Conservation (phyloP, 2,888 invertebrate species). For the Sepioteuthis lessoniana region DNA sequence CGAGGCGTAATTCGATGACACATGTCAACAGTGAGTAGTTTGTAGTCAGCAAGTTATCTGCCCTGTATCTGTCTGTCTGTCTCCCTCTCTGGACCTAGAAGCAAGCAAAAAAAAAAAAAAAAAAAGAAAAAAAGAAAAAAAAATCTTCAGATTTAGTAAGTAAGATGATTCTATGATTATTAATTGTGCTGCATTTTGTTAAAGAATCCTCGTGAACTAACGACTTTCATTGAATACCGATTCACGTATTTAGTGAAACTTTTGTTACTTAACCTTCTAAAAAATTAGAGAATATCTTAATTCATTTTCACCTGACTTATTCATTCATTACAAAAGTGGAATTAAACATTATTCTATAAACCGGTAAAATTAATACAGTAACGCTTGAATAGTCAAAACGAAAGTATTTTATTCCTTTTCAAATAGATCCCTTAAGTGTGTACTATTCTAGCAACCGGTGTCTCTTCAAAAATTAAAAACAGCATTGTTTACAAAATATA, state of each 20-base stretch:
- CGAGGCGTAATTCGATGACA: constrained; percentile 35
- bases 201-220: neutral
- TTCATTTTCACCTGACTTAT: too few relatives aligned
- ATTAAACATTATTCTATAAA: too few relatives aligned
- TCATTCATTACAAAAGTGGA: too few relatives aligned
- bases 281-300: too few relatives aligned
- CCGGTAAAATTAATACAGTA: too few relatives aligned
- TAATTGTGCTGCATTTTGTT: neutral
- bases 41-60: constrained; percentile 39
- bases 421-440: neutral
- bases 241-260: too few relatives aligned
- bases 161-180: neutral
- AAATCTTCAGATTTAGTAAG: neutral
- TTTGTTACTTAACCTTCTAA: too few relatives aligned
- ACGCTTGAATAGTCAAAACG: too few relatives aligned
- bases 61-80: neutral
- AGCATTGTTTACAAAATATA: neutral
- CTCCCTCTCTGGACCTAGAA: neutral
- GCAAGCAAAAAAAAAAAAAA: neutral
- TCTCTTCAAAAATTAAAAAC: neutral
- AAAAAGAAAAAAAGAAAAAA: neutral
- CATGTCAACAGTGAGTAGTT: neutral
- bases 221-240: too few relatives aligned
- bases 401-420: neutral
- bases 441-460: neutral